Evolutionary conservation across 2,113 vertebrate genomes (phyloP), one percentile per base, ranked within the genome.

Genomic region (Leucosticte australis): DNA sequence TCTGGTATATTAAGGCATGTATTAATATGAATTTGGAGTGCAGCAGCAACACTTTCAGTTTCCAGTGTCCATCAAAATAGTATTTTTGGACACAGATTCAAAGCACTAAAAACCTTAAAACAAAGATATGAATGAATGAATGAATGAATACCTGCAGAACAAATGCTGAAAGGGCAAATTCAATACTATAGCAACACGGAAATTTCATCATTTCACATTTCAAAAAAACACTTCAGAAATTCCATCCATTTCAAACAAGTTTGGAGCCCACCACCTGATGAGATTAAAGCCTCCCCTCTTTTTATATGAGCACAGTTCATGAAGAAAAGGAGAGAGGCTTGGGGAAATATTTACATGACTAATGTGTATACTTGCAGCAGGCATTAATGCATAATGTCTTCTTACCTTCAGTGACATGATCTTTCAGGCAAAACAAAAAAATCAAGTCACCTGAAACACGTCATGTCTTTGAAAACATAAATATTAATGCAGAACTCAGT

Each of bases 1-100:
- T 96, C 95, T 96, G 96, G 95, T 94, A 96, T 84, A 91, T 94
- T 92, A 94, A 95, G 49, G 73, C 56, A 77, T 27, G 39, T 15
- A 87, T 22, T 37, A 63, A 62, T 57, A 27, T 13, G 11, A 87
- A 76, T 85, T 82, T 5, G 2, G 63, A 79, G 39, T 11, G 26
- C 28, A n/a, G n/a, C 1, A 1, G 37, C 52, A 65, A 47, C 15
- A 8, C 22, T 47, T 85, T 68, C 37, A 49, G 62, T 35, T 80
- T 74, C 84, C 77, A 41, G n/a, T 35, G 41, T 55, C 50, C 23
- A 3, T 62, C 56, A 56, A 91, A 94, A 90, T 10, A 92, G 4
- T 53, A n/a, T 30, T 67, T 90, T 85, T 88, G 55, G 57, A 83
- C 60, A 83, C 8, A 69, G 31, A 62, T 27, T 69, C 55, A 63